Base-by-base conservation (phyloP, 2,888 invertebrate genomes). In the Drosophila merina region DNA sequence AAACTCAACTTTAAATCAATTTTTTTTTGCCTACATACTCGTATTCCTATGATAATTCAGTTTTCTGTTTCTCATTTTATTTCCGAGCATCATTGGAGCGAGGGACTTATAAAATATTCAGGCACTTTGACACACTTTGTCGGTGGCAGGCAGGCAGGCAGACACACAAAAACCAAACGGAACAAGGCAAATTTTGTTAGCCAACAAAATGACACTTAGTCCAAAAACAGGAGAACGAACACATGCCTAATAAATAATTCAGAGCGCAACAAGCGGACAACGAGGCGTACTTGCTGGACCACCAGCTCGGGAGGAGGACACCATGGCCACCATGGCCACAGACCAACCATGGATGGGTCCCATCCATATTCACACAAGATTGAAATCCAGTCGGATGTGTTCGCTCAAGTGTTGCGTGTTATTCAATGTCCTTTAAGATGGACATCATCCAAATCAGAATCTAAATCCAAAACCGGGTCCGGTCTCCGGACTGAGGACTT, bases 231-330 rank as follows among this genome's bases (percentile, higher is more conserved):
- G 69, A 73, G 70, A 42, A 71, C 69, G 62, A 74, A 79, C 79
- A 87, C 83, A 86, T 80, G 80, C 67, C 78, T 85, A 86, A 86
- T 86, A 88, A 86, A 86, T 88, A 79, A 86, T 86, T 86, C 88
- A 86, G 77, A 71, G 79, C 69, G 77, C 85, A 87, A 83, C 88
- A 86, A 86, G 87, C 87, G 77, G 71, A 82, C 80, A 86, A 86
- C 80, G 20, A 80, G 80, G 86, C 79, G 66, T 73, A 75, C 79
- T 81, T 84, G 76, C 54, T 60, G 63, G 44, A 42, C 47, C 64
- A 51, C 30, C 42, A 6, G 33, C 30, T 14, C n/a, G 30, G 9
- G 26, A 8, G 54, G 25, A n/a, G n/a, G n/a, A n/a, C n/a, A 7
- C 45, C 52, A n/a, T n/a, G n/a, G n/a, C 40, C 45, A 14, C 44